Conservation (phyloP, 2,113 vertebrate genomes). For the Poeciliopsis retropinna region DNA sequence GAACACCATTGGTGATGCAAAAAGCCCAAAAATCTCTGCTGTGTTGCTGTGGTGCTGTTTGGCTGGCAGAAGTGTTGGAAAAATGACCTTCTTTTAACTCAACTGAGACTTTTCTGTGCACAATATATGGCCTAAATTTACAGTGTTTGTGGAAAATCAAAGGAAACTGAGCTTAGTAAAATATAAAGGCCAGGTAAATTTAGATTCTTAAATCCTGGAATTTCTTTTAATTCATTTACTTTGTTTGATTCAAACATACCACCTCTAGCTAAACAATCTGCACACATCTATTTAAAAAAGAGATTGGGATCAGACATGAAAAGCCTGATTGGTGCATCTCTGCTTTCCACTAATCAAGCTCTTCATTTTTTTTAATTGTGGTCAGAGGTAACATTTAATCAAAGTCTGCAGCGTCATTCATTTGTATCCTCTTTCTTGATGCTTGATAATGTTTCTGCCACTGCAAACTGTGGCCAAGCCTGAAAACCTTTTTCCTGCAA, state of each 20-base stretch:
- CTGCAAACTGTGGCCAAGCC: slow-evolving; percentile 67
- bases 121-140: no score
- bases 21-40: neutral
- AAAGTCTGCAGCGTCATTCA: slow-evolving; percentile 44
- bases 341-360: slow-evolving; percentile 41
- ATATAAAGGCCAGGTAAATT: no score
- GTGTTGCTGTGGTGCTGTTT: neutral
- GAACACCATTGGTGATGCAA: no score
- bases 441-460: slow-evolving; percentile 73
- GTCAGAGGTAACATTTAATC: slow-evolving; percentile 59
- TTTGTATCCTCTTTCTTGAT: slow-evolving; percentile 51
- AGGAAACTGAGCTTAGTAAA: no score
- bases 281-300: neutral
- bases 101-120: no score
- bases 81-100: neutral
- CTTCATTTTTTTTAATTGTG: slow-evolving; percentile 33
- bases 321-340: slow-evolving; percentile 3
- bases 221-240: neutral
- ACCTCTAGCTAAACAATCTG: neutral
- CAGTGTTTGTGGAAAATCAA: no score
- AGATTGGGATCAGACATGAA: neutral
- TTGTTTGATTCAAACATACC: neutral
- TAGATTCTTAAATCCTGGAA: no score
- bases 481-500: slow-evolving; percentile 76
- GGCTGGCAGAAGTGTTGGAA: neutral